A percentile compares a stretch with the other conserved stretches of the same genome.
Conservation (phyloP, 2,888 invertebrate genomes). For the Pasiphila rectangulata region DNA sequence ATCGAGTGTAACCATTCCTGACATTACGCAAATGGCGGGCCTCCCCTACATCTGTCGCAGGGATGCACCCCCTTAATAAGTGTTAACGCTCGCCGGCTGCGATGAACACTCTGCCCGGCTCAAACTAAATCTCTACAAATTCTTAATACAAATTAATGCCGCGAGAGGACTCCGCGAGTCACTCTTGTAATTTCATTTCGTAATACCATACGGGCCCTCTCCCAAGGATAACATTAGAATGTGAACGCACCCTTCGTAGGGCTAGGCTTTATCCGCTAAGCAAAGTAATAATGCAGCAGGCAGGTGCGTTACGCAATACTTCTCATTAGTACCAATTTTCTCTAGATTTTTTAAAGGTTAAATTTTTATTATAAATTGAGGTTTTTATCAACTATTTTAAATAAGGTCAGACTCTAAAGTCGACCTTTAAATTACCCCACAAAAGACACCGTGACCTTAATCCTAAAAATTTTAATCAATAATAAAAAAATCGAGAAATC, state of each 20-base stretch:
- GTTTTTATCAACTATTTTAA: no score
- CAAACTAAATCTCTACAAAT: conserved; percentile 80
- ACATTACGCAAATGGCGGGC: conserved; percentile 80
- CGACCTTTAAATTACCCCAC: no score
- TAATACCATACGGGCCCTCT: conserved; percentile 53
- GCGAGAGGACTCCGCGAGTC: conserved; percentile 62
- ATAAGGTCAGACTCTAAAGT: no score
- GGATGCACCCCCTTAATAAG: conserved; percentile 81
- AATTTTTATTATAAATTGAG: no score
- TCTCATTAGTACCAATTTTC: no score
- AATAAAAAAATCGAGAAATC: not conserved
- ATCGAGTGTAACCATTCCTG: conserved; percentile 81
- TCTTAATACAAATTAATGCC: conserved; percentile 80
- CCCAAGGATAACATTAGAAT: conserved; percentile 46
- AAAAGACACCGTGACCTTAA: no score
- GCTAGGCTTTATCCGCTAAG: not conserved
- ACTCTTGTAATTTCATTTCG: conserved; percentile 74
- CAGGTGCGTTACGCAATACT: not conserved
- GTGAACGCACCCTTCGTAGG: conserved; percentile 42
- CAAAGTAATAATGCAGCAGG: not conserved
- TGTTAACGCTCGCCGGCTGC: conserved; percentile 79
- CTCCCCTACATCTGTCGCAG: conserved; percentile 81
- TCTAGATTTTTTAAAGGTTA: no score
- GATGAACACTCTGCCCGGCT: conserved; percentile 73
- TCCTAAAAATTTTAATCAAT: no score